Percentiles rank a stretch among this genome's conserved stretches.
Conservation (phyloP, 2,888 invertebrate species). For the Ferdinandea cuprea region DNA sequence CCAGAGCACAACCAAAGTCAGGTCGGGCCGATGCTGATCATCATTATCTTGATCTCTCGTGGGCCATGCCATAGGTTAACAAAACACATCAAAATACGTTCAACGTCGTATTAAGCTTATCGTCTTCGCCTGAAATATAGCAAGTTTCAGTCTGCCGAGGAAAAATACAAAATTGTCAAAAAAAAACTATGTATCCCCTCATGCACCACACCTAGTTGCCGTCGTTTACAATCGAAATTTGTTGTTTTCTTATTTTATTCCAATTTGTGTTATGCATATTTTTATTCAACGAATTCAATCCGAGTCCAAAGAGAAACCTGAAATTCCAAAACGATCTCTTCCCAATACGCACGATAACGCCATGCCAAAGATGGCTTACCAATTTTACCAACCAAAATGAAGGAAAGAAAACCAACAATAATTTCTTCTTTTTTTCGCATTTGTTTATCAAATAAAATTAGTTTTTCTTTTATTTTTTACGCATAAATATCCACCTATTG, state of each 20-base stretch:
- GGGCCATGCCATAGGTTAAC: too few species aligned
- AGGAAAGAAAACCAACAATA: conserved; percentile 17
- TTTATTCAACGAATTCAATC: conserved; percentile 36
- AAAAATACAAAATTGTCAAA: too few species aligned
- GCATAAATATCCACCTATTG: conserved; percentile 48
- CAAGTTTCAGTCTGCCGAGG: too few species aligned
- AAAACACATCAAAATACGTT: too few species aligned
- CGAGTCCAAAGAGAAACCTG: conserved; percentile 38
- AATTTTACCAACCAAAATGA: conserved; percentile 16
- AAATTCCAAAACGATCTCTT: conserved; percentile 47
- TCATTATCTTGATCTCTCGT: too few species aligned
- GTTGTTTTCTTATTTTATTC: not conserved
- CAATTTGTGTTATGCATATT: conserved; percentile 14
- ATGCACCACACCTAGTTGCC: not conserved
- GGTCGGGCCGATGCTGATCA: too few species aligned
- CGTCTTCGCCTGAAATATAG: too few species aligned
- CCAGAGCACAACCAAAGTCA: too few species aligned
- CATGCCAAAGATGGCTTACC: conserved; percentile 6
- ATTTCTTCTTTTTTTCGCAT: conserved; percentile 33
- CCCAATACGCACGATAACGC: not conserved
- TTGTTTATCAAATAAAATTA: conserved; percentile 58
- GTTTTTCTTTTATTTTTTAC: conserved; percentile 39
- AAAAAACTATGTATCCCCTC: too few species aligned
- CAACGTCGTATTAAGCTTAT: too few species aligned
- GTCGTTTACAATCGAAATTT: conserved; percentile 47